Conservation (phyloP, 1,140 invertebrate species). For the Plutomurus gul region DNA sequence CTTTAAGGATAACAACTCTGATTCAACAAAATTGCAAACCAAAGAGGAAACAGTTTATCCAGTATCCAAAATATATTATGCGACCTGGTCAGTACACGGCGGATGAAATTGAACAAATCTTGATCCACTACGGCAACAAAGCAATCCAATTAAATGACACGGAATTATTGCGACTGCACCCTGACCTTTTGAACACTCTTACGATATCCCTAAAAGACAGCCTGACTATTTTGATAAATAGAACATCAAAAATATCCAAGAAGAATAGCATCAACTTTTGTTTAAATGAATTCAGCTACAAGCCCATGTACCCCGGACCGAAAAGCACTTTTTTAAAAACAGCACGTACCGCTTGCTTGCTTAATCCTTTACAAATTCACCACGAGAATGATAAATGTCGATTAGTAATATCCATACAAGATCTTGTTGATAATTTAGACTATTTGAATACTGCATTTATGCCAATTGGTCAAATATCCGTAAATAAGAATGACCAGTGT, state of each 20-base stretch:
- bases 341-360: no score
- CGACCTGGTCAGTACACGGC: neutral
- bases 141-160: neutral
- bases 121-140: neutral
- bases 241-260: neutral
- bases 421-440: no score
- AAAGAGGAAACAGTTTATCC: neutral
- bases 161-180: neutral
- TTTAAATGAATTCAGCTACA: neutral
- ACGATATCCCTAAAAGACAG: neutral
- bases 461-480: no score
- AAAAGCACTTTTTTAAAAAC: neutral
- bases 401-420: neutral
- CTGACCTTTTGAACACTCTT: neutral
- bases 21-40: neutral
- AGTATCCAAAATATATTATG: neutral
- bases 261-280: neutral
- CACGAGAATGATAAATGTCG: neutral
- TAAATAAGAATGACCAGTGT: no score
- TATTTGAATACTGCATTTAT: no score
- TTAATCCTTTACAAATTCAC: neutral
- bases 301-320: neutral
- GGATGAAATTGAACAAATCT: neutral
- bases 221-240: neutral
- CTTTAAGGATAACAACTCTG: neutral